Percentiles rank a stretch among this genome's conserved stretches.
phyloP scores from a whole-genome alignment of 1,140 invertebrate genomes.

The Ceratina calcarata region DNA sequence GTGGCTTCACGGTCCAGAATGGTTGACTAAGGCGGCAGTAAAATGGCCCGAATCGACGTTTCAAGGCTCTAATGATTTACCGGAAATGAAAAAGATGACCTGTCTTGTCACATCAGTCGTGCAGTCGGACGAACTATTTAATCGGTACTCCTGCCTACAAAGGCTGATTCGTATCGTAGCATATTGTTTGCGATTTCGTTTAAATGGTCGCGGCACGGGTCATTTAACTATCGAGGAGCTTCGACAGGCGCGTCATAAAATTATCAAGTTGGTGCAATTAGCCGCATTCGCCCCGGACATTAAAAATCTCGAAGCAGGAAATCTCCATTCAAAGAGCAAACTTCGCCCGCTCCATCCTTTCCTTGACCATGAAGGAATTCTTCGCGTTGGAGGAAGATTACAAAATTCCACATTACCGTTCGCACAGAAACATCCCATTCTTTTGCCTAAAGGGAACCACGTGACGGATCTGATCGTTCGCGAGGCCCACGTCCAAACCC shows the following conservation, averaged over 20 bases:
- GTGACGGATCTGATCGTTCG: no score
- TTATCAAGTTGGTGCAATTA: no score
- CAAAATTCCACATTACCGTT: no score
- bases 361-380: no score
- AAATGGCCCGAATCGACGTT: background rate
- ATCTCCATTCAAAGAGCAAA: no score
- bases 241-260: background rate
- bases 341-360: no score
- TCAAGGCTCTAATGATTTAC: background rate
- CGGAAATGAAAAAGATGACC: background rate
- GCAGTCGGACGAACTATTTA: background rate
- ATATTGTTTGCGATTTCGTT: background rate
- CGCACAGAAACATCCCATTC: no score
- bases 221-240: background rate
- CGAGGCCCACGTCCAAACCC: no score
- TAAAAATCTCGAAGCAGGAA: no score
- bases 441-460: no score
- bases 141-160: background rate
- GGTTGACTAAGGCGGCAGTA: background rate
- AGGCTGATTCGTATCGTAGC: background rate
- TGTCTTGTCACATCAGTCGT: background rate
- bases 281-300: no score
- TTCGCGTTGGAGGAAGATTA: no score
- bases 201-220: background rate
- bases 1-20: background rate